Conservation (phyloP, 2,113 vertebrate species). For the Cercopithecus mona region DNA sequence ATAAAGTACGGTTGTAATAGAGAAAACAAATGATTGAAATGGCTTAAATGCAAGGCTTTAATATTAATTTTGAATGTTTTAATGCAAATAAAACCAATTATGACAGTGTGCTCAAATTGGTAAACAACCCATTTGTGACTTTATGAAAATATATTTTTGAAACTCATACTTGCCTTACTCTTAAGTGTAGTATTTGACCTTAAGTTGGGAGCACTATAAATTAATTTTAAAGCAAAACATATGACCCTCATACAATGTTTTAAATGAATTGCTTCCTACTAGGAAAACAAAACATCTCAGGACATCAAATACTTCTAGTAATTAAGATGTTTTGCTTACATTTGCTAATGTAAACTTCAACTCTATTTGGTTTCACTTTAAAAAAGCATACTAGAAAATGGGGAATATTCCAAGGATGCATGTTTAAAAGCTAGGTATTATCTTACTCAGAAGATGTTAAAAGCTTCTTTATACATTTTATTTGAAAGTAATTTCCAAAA, state of each 20-base stretch:
- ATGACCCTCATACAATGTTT: background rate
- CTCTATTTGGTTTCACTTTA: background rate
- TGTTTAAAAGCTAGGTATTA: background rate
- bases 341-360: background rate
- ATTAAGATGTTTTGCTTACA: background rate
- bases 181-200: background rate
- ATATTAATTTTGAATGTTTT: slow-evolving; percentile 24
- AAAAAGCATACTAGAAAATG: background rate
- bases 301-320: background rate
- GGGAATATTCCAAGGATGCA: background rate
- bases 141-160: background rate
- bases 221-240: slow-evolving; percentile 17
- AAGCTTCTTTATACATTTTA: background rate
- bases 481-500: background rate
- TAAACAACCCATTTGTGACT: background rate
- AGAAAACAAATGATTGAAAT: slow-evolving; percentile 12
- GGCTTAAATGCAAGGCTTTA: slow-evolving; percentile 16
- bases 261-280: background rate
- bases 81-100: background rate
- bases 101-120: background rate
- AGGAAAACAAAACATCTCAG: background rate
- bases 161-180: background rate
- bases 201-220: background rate
- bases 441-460: slow-evolving; percentile 1
- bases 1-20: background rate